A percentile compares a stretch with the other conserved stretches of the same genome.
Conservation (phyloP, 2,888 invertebrate species). For the Opisthograptis luteolata region DNA sequence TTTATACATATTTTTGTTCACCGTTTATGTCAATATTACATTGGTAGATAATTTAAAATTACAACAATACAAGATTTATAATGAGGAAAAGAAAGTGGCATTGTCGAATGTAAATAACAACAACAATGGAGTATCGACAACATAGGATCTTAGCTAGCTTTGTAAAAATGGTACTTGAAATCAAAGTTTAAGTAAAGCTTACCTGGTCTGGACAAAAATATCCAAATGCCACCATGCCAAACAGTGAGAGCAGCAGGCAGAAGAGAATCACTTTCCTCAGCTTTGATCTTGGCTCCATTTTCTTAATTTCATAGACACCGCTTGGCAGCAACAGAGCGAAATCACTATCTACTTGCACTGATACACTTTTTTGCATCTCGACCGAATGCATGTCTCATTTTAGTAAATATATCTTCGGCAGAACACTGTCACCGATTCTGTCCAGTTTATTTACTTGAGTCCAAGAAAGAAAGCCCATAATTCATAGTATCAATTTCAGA, state of each 20-base stretch:
- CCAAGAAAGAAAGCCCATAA: conserved; percentile 44
- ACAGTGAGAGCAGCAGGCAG: conserved; percentile 92
- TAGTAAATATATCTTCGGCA: conserved; percentile 67
- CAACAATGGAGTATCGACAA: conserved; percentile 3
- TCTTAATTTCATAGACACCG: conserved; percentile 91
- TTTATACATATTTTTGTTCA: too few species aligned
- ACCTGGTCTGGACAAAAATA: conserved; percentile 96
- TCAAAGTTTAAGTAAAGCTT: conserved; percentile 7
- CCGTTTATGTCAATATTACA: too few species aligned
- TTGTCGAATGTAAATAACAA: neutral
- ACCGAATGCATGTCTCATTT: conserved; percentile 83
- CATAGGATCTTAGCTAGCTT: neutral
- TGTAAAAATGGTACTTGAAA: neutral
- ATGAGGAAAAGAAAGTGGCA: too few species aligned
- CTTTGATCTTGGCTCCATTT: conserved; percentile 93
- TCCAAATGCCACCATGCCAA: conserved; percentile 94
- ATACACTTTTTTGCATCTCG: conserved; percentile 90
- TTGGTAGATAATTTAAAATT: too few species aligned
- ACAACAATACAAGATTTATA: too few species aligned
- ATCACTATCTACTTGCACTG: conserved; percentile 93
- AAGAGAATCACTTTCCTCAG: conserved; percentile 91
- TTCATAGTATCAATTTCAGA: conserved; percentile 49
- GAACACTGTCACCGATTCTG: conserved; percentile 57
- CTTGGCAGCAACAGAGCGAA: conserved; percentile 90
- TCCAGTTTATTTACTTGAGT: conserved; percentile 45